Percentiles rank a stretch among this genome's conserved stretches.
These are phyloP conservation scores for Phoeniculus purpureus DNA, from an alignment of 2,797 vertebrate species.

Conservation along the genomic window DNA sequence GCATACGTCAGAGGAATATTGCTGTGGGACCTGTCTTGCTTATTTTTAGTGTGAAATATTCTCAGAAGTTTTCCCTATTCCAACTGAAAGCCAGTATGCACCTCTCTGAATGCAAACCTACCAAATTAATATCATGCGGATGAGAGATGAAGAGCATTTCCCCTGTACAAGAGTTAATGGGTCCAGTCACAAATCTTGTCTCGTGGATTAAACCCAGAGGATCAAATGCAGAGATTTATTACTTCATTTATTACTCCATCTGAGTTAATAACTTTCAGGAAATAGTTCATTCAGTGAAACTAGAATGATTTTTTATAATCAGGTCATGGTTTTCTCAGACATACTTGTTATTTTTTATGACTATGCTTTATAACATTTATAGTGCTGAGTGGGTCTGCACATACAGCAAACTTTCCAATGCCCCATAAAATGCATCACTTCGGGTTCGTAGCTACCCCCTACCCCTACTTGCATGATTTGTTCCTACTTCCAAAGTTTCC, in stretches of 20 bases:
- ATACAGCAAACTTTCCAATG: neutral
- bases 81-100: neutral
- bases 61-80: neutral
- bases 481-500: neutral
- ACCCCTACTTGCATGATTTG: neutral
- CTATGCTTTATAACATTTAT: conserved; percentile 2
- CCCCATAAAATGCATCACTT: neutral
- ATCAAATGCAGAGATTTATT: conserved; percentile 61
- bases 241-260: conserved; percentile 64
- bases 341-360: conserved; percentile 54
- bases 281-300: conserved; percentile 56
- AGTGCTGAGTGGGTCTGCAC: neutral
- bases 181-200: conserved; percentile 55
- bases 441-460: neutral
- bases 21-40: neutral
- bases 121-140: neutral
- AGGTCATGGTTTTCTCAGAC: conserved; percentile 54
- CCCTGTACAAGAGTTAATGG: conserved; percentile 39
- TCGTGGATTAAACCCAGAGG: conserved; percentile 46
- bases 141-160: conserved; percentile 2
- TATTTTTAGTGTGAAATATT: neutral
- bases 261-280: conserved; percentile 53
- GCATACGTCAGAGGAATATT: neutral
- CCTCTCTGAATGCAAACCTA: conserved; percentile 15
- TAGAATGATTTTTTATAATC: conserved; percentile 47